Evolutionary conservation across 2,888 invertebrate species (phyloP).

Genomic region (Erebia palarica): DNA sequence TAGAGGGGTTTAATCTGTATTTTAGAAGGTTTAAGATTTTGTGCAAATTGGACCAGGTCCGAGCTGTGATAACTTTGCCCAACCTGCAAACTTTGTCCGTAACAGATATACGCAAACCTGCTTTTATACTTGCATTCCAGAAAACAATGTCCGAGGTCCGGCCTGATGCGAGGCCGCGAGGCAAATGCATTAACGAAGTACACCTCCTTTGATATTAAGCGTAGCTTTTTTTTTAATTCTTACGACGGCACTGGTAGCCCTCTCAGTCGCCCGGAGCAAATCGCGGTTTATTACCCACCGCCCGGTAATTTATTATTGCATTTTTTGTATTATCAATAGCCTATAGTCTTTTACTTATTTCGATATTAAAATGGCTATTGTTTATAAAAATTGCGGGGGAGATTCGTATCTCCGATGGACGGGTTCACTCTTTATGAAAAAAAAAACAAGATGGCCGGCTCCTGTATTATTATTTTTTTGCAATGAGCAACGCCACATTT

Average conservation of each 20-base stretch:
- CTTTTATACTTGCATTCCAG: conserved; percentile 73
- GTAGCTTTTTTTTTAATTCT: conserved; percentile 69
- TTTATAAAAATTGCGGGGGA: conserved; percentile 75
- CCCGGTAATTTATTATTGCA: conserved; percentile 79
- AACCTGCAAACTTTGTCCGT: conserved; percentile 27
- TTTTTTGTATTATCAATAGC: conserved; percentile 83
- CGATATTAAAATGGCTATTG: conserved; percentile 80
- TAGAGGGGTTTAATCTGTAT: not conserved
- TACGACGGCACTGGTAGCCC: conserved; percentile 74
- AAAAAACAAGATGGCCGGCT: conserved; percentile 41
- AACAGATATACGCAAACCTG: conserved; percentile 41
- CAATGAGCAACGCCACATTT: not conserved
- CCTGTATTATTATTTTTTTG: conserved; percentile 35
- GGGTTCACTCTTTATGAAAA: conserved; percentile 52
- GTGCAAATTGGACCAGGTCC: not conserved
- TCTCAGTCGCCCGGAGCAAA: conserved; percentile 77
- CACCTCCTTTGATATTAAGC: conserved; percentile 81
- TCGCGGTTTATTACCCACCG: conserved; percentile 80
- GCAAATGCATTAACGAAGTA: conserved; percentile 80
- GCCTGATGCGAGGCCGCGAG: conserved; percentile 73
- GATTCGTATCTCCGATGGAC: conserved; percentile 67
- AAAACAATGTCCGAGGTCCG: conserved; percentile 78
- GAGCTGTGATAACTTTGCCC: not conserved
- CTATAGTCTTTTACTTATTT: conserved; percentile 70
- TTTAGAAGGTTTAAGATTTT: not conserved